Conservation (phyloP, 2,113 vertebrate genomes). For the Hippopotamus amphibius region DNA sequence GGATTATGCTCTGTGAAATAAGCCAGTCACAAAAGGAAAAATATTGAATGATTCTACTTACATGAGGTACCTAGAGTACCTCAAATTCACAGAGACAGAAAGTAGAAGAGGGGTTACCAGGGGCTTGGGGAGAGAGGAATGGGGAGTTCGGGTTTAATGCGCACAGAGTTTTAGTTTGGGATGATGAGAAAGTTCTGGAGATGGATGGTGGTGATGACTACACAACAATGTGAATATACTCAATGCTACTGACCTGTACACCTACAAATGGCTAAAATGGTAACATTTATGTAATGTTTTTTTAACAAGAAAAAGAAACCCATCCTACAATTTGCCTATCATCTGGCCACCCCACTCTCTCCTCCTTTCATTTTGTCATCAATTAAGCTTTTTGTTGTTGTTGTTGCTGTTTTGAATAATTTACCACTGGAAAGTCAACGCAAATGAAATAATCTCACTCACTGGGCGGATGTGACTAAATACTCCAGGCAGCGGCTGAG, state of each 20-base stretch:
- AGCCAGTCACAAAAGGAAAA: no score
- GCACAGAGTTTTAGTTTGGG: background rate
- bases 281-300: background rate
- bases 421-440: background rate
- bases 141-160: background rate
- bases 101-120: background rate
- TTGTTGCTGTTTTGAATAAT: background rate
- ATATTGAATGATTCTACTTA: background rate
- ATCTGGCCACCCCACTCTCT: rapidly evolving
- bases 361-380: background rate
- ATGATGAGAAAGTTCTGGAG: background rate
- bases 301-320: background rate
- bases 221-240: no score
- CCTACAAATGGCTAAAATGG: background rate
- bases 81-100: background rate
- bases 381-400: background rate
- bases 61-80: no score
- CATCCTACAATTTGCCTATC: background rate
- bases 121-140: background rate
- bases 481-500: background rate
- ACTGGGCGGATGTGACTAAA: background rate
- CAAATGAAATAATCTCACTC: background rate
- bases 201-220: background rate
- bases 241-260: background rate
- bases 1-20: no score